These are phyloP conservation scores for Jordanella pulchra DNA, from an alignment of 2,797 vertebrate species.

Conservation along the genomic window DNA sequence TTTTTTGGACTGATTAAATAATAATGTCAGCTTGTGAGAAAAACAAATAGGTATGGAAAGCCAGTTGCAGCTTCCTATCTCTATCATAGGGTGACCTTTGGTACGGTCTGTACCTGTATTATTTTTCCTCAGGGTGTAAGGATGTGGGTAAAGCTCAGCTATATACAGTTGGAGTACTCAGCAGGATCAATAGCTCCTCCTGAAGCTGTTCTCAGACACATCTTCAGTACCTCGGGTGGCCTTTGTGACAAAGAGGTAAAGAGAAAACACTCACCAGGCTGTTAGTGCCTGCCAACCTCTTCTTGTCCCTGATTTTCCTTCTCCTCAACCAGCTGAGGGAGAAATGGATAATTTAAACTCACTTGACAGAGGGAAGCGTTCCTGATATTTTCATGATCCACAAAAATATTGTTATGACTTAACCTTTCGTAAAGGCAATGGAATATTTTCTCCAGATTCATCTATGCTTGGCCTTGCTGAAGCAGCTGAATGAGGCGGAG, in stretches of 20 bases:
- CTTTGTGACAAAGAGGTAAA: slow-evolving; percentile 77
- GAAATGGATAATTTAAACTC: slow-evolving; percentile 73
- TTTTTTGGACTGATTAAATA: slow-evolving; percentile 38
- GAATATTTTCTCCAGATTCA: slow-evolving; percentile 45
- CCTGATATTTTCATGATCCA: slow-evolving; percentile 75
- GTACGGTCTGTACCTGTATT: slow-evolving; percentile 51
- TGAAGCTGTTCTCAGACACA: slow-evolving; percentile 70
- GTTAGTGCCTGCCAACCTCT: slow-evolving; percentile 58
- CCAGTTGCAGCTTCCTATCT: slow-evolving; percentile 41
- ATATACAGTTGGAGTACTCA: slow-evolving; percentile 69
- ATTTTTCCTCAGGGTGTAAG: slow-evolving; percentile 66
- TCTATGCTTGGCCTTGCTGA: slow-evolving; percentile 69
- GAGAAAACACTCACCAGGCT: slow-evolving; percentile 71
- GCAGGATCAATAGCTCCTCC: slow-evolving; percentile 72
- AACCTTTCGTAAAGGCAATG: slow-evolving; percentile 72
- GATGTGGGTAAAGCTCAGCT: slow-evolving; percentile 62
- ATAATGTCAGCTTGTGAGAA: slow-evolving; percentile 46
- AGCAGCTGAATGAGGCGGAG: slow-evolving; percentile 73
- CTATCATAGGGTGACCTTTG: slow-evolving; percentile 69
- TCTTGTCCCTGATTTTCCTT: slow-evolving; percentile 23
- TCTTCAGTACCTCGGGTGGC: slow-evolving; percentile 72
- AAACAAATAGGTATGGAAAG: slow-evolving; percentile 54
- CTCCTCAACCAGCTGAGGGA: slow-evolving; percentile 31
- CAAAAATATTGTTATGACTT: slow-evolving; percentile 78
- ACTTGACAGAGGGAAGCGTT: slow-evolving; percentile 59